A percentile compares a stretch with the other conserved stretches of the same genome.
Evolutionary conservation across 2,888 invertebrate genomes (phyloP).

Genomic region (Stramonita haemastoma): DNA sequence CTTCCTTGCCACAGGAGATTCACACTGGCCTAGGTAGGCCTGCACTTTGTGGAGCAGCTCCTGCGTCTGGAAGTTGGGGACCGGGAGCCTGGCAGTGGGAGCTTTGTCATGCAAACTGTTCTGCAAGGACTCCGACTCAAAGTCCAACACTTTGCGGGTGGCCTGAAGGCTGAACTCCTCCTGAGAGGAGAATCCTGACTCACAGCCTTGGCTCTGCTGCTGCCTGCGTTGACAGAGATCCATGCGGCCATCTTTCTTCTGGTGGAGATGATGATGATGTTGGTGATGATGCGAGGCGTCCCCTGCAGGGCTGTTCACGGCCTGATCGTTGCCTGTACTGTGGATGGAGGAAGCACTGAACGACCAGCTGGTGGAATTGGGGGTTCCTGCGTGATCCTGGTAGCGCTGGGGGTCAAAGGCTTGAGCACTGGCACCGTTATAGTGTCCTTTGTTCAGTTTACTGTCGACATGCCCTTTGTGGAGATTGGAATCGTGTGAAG

Average conservation of each 20-base stretch:
- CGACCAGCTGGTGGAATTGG: constrained; percentile 66
- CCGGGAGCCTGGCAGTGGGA: not conserved
- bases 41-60: constrained; percentile 43
- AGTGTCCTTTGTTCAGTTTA: not conserved
- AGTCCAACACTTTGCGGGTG: constrained; percentile 64
- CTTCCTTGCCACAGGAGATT: constrained; percentile 19
- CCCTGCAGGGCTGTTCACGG: not conserved
- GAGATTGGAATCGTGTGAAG: constrained; percentile 18
- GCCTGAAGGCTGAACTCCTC: constrained; percentile 65
- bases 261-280: not conserved
- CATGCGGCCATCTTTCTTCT: not conserved
- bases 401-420: constrained; percentile 63
- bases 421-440: not conserved
- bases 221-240: not conserved
- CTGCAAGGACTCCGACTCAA: constrained; percentile 56
- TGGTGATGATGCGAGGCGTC: not conserved
- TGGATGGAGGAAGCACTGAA: constrained; percentile 58
- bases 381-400: constrained; percentile 55
- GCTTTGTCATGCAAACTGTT: constrained; percentile 34
- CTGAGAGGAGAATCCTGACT: constrained; percentile 64
- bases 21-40: constrained; percentile 41
- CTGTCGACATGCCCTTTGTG: not conserved
- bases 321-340: not conserved
- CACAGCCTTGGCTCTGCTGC: constrained; percentile 42
- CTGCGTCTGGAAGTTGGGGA: constrained; percentile 38